Evolutionary conservation across 30 jellyfish, hydroid and myxozoan species (phyloP).

Genomic region (Clytia hemisphaerica): DNA sequence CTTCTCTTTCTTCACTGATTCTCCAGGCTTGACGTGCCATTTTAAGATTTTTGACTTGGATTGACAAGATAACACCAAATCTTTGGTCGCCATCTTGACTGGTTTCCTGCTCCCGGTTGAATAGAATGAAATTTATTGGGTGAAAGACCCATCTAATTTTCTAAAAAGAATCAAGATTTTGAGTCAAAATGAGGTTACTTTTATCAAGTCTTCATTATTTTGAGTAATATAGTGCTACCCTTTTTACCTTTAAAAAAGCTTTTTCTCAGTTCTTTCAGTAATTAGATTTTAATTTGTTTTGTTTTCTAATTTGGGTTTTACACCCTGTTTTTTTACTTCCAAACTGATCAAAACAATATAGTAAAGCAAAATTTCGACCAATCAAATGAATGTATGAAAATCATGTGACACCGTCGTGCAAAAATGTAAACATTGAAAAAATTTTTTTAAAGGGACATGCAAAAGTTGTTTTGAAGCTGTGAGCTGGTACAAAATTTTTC

Average conservation of each 20-base stretch:
- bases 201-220: too few relatives aligned
- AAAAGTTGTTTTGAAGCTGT: too few relatives aligned
- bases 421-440: not conserved
- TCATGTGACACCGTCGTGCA: not conserved
- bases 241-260: not conserved
- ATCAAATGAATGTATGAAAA: too few relatives aligned
- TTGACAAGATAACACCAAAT: conserved; percentile 56
- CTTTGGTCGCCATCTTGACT: conserved; percentile 26
- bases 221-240: not conserved
- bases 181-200: not conserved
- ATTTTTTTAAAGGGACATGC: not conserved
- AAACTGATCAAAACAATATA: not conserved
- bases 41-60: conserved; percentile 43
- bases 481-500: too few relatives aligned
- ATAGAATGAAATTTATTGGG: not conserved
- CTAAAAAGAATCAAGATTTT: not conserved
- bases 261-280: not conserved
- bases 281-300: not conserved
- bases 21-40: conserved; percentile 85
- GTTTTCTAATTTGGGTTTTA: not conserved
- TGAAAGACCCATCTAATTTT: too few relatives aligned
- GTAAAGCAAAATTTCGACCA: too few relatives aligned
- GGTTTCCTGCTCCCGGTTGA: not conserved
- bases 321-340: not conserved
- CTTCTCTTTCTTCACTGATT: conserved; percentile 55